Conservation (phyloP, 2,113 vertebrate species). For the Paramormyrops kingsleyae region DNA sequence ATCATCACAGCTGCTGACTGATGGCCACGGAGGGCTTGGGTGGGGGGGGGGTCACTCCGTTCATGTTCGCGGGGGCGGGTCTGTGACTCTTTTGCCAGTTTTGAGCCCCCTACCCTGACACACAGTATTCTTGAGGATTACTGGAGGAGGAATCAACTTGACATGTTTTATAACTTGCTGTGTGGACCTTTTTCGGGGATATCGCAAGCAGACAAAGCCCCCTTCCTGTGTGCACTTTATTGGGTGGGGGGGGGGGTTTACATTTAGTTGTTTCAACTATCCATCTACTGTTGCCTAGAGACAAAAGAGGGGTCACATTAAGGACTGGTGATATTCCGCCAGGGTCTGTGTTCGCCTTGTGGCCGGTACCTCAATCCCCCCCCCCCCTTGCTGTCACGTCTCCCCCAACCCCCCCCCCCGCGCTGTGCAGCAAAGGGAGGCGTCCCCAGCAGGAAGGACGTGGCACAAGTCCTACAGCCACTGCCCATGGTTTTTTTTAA, state of each 20-base stretch:
- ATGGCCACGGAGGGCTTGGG: conserved; percentile 20
- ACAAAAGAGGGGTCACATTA: neutral
- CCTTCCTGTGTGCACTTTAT: neutral
- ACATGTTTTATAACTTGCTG: neutral
- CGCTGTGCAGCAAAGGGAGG: neutral
- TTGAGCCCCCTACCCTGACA: conserved; percentile 14
- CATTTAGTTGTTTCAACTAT: neutral
- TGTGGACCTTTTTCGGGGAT: neutral
- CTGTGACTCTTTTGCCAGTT: neutral
- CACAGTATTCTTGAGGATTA: neutral
- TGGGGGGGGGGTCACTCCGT: conserved; percentile 26
- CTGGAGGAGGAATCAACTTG: neutral
- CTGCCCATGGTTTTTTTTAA: neutral
- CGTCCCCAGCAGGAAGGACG: neutral
- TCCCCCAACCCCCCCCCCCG: too few relatives aligned
- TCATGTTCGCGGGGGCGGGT: conserved; percentile 25
- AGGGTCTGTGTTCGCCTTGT: neutral
- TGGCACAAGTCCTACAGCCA: neutral
- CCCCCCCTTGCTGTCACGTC: neutral
- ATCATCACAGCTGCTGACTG: conserved; percentile 18
- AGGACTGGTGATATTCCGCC: neutral
- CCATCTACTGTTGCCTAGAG: neutral
- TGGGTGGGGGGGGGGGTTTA: neutral
- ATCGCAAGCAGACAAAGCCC: neutral
- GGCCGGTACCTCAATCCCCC: neutral